Conservation (phyloP, 2,113 vertebrate species). For the Gadus chalcogrammus region DNA sequence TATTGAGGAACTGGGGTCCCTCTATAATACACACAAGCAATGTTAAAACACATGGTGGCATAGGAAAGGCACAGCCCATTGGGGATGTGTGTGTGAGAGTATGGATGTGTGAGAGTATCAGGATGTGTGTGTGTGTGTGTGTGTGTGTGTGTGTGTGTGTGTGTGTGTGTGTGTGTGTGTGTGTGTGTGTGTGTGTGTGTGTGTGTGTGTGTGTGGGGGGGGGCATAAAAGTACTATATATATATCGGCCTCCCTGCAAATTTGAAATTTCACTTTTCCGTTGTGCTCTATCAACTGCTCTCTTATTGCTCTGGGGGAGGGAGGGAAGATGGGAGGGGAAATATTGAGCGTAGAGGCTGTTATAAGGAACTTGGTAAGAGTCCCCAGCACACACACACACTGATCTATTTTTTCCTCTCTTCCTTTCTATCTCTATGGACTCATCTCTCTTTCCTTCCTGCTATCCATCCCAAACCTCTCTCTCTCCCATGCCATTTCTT, state of each 20-base stretch:
- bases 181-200: no score
- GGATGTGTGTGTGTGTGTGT: no score
- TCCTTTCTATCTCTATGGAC: conserved; percentile 31
- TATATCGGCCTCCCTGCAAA: conserved; percentile 36
- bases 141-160: no score
- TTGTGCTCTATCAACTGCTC: conserved; percentile 41
- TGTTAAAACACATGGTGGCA: no score
- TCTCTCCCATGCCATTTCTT: conserved; percentile 8
- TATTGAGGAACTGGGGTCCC: no score
- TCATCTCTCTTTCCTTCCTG: conserved; percentile 15
- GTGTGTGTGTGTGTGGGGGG: no score
- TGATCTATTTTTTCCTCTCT: conserved; percentile 71
- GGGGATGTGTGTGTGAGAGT: no score
- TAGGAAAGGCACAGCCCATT: no score
- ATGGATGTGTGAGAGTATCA: no score
- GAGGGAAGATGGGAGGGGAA: conserved; percentile 25
- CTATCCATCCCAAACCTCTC: conserved; percentile 23
- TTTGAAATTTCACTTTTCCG: conserved; percentile 50
- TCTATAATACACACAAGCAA: no score
- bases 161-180: no score
- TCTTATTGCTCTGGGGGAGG: neutral
- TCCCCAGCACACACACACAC: conserved; percentile 47
- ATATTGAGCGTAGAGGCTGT: conserved; percentile 53
- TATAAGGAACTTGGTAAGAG: conserved; percentile 51
- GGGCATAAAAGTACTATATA: no score